Evolutionary conservation across 2,113 vertebrate species (phyloP).

Genomic region (Phasianus colchicus): DNA sequence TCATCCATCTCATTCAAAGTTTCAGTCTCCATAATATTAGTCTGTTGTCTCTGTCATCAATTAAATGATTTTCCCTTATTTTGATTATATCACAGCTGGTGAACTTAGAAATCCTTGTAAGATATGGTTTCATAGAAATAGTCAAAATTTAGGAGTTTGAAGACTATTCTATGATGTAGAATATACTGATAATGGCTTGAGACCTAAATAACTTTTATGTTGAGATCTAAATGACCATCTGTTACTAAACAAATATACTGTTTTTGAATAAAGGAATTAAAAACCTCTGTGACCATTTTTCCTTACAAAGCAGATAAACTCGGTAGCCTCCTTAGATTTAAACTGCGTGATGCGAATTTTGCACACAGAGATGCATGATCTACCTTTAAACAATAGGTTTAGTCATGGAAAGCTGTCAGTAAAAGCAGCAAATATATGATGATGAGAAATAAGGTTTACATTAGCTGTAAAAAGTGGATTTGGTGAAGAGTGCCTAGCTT

Average conservation of each 20-base stretch:
- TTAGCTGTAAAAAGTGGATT: background rate
- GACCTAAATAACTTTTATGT: background rate
- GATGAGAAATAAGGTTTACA: background rate
- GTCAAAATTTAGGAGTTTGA: background rate
- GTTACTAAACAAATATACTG: background rate
- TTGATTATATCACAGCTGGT: background rate
- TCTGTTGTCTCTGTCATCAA: background rate
- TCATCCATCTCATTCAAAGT: background rate
- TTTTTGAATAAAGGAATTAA: background rate
- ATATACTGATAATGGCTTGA: background rate
- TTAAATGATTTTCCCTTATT: background rate
- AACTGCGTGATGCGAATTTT: background rate
- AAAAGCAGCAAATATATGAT: background rate
- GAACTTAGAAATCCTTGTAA: background rate
- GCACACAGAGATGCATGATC: background rate
- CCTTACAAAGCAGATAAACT: background rate
- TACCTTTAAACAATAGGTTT: background rate
- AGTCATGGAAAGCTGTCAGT: background rate
- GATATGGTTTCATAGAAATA: background rate
- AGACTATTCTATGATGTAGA: background rate
- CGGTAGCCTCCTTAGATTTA: background rate
- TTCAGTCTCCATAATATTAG: background rate
- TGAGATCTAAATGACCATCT: background rate
- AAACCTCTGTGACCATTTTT: background rate
- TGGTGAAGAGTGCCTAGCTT: background rate